Percentiles rank a stretch among this genome's conserved stretches.
phyloP scores from a whole-genome alignment of 2,797 vertebrate species.

The Echiichthys vipera region DNA sequence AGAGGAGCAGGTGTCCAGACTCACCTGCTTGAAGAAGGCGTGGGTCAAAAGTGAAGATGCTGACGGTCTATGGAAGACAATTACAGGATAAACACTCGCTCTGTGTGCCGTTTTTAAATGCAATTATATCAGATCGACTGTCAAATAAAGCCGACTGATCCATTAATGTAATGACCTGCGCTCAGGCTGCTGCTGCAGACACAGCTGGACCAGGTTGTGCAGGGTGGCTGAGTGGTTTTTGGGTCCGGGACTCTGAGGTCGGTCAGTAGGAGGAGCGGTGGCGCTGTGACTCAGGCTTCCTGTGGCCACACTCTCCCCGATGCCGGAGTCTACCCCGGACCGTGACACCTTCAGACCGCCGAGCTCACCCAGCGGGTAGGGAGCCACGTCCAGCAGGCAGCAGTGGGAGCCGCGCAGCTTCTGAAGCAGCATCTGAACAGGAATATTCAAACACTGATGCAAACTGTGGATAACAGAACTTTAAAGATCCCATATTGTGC shows the following conservation, averaged over 20 bases:
- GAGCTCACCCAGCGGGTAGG: slow-evolving; percentile 89
- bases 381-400: slow-evolving; percentile 88
- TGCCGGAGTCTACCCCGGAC: slow-evolving; percentile 95
- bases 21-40: slow-evolving; percentile 95
- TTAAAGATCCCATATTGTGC: too few relatives aligned
- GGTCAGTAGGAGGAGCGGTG: slow-evolving; percentile 88
- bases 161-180: slow-evolving; percentile 80
- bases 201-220: slow-evolving; percentile 93
- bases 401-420: slow-evolving; percentile 94
- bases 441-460: not conserved
- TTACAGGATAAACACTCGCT: slow-evolving; percentile 15
- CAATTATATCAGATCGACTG: not conserved
- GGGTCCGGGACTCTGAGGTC: slow-evolving; percentile 89
- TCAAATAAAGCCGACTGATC: too few relatives aligned
- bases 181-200: slow-evolving; percentile 95
- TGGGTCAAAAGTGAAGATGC: slow-evolving; percentile 93
- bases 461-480: not conserved
- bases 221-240: slow-evolving; percentile 95
- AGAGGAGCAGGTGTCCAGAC: too few relatives aligned
- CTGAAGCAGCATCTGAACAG: slow-evolving; percentile 93
- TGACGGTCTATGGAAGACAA: slow-evolving; percentile 89
- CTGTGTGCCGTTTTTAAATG: not conserved
- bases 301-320: slow-evolving; percentile 92
- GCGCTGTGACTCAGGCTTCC: slow-evolving; percentile 89
- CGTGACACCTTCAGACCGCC: slow-evolving; percentile 92